Percentiles rank a stretch among this genome's conserved stretches.
Conservation (phyloP, 2,888 invertebrate genomes). For the Drosophila bunnanda region DNA sequence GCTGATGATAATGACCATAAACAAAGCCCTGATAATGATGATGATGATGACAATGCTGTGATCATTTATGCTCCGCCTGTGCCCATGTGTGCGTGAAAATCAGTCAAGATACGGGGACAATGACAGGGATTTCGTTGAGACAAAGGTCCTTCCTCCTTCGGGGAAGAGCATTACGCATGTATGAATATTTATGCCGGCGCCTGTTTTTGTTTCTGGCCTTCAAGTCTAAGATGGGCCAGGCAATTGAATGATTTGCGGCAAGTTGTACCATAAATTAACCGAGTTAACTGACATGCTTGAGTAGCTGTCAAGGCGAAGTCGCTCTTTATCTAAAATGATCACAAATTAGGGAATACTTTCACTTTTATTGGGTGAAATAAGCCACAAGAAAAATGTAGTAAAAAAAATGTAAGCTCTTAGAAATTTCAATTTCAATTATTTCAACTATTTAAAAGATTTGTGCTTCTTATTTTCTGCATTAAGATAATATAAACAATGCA, state of each 20-base stretch:
- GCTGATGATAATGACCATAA: constrained; percentile 4
- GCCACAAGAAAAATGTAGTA: no score
- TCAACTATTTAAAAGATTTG: no score
- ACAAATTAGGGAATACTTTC: not conserved
- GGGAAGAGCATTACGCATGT: constrained; percentile 10
- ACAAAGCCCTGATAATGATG: not conserved
- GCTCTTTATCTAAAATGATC: not conserved
- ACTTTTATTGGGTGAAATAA: not conserved
- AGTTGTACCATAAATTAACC: constrained; percentile 30
- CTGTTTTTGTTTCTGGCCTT: constrained; percentile 14
- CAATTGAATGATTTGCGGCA: constrained; percentile 41
- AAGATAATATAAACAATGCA: not conserved
- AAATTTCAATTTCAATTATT: no score
- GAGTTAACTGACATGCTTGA: constrained; percentile 18
- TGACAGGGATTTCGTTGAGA: constrained; percentile 9
- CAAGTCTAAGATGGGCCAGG: constrained; percentile 1
- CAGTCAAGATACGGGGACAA: constrained; percentile 35
- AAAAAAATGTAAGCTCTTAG: no score
- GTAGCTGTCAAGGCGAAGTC: not conserved
- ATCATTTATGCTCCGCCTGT: constrained; percentile 40
- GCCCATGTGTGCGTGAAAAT: constrained; percentile 47
- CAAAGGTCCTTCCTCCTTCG: not conserved
- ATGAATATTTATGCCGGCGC: constrained; percentile 42
- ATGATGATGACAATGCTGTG: constrained; percentile 15
- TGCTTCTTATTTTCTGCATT: no score